Conservation (phyloP, 2,888 invertebrate genomes). For the Reticulitermes lucifugus region DNA sequence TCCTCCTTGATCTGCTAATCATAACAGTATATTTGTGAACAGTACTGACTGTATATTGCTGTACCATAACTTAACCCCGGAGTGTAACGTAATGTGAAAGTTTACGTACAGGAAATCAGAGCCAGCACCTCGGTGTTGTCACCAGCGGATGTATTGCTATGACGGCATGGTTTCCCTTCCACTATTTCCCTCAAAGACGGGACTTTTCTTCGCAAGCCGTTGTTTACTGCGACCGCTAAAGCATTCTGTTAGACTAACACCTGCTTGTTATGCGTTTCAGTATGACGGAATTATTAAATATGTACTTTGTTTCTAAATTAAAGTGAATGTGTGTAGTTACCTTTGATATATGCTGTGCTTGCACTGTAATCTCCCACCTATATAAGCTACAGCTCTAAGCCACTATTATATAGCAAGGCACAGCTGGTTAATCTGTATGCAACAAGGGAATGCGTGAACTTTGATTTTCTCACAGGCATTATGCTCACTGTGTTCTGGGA, state of each 20-base stretch:
- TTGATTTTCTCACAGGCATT: neutral
- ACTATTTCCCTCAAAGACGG: no score
- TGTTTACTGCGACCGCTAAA: neutral
- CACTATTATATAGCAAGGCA: neutral
- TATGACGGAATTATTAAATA: slow-evolving; percentile 16
- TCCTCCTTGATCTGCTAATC: no score
- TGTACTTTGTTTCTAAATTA: neutral
- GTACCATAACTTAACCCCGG: no score
- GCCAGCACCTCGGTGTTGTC: no score
- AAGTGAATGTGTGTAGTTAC: slow-evolving; percentile 7
- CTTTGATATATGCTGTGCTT: slow-evolving; percentile 9
- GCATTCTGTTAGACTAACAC: neutral
- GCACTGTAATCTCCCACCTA: neutral
- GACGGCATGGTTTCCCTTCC: no score
- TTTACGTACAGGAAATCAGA: no score
- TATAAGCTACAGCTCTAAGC: neutral
- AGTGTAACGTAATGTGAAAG: no score
- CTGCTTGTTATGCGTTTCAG: neutral
- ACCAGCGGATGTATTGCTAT: no score
- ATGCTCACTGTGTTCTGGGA: neutral
- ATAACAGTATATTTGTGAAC: no score
- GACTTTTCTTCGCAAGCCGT: neutral
- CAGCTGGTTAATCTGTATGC: neutral
- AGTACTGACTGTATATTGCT: no score
- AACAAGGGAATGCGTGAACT: neutral